A percentile compares a stretch with the other conserved stretches of the same genome.
phyloP scores from a whole-genome alignment of 2,113 vertebrate species.

The Limnothrissa miodon region DNA sequence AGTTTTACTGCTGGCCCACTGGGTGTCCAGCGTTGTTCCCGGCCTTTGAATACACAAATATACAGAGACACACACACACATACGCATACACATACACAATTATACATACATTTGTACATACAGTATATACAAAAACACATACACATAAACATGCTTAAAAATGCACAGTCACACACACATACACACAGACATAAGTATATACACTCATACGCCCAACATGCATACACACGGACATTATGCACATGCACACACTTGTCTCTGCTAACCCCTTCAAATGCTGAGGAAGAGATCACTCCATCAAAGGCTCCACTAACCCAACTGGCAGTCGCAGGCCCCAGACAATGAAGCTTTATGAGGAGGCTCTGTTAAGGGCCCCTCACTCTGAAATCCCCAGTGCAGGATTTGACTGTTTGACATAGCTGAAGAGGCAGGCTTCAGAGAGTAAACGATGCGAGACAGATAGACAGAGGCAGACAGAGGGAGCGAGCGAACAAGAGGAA shows the following conservation, averaged over 20 bases:
- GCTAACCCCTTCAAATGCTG: neutral
- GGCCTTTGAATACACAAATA: neutral
- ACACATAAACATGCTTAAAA: neutral
- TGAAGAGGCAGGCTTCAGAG: neutral
- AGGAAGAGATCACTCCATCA: conserved; percentile 1
- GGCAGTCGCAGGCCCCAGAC: conserved; percentile 48
- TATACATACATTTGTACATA: neutral
- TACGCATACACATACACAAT: neutral
- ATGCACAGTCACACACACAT: neutral
- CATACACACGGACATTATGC: too few relatives aligned
- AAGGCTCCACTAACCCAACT: conserved; percentile 37
- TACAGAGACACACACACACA: neutral
- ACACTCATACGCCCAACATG: neutral
- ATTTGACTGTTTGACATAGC: conserved; percentile 12
- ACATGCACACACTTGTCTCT: neutral
- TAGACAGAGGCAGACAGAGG: conserved; percentile 39
- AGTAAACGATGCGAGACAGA: conserved; percentile 32
- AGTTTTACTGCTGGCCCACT: conserved; percentile 55
- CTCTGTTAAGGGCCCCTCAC: neutral
- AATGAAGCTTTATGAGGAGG: conserved; percentile 56
- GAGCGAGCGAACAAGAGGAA: neutral
- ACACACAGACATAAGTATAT: neutral
- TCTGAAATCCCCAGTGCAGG: neutral
- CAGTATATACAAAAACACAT: neutral
- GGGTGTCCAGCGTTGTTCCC: conserved; percentile 37